Base-by-base conservation (phyloP, 2,797 vertebrate species). In the Vipera ursinii region DNA sequence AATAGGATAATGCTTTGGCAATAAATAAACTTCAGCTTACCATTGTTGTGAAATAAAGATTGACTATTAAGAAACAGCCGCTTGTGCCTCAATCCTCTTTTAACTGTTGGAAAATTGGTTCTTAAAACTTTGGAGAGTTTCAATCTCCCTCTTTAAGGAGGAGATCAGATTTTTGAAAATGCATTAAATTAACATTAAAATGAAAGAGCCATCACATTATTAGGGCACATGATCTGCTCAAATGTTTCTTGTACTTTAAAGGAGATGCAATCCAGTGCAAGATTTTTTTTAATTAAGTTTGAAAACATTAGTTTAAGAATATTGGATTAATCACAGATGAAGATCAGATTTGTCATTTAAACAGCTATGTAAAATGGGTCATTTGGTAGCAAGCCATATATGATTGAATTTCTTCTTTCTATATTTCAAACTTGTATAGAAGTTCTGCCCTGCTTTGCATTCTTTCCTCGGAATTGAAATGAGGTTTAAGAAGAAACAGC, bases 91-190 rank as follows among this genome's bases (percentile, higher is more conserved):
- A 55, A 32, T 53, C 53, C 48, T 55, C 15, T 2, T 53, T 53
- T 78, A 28, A 17, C 15, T 38, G 51, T 56, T 56, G 61, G 61
- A 55, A 93, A 69, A n/a, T 88, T 14, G 12, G 55, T 0, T 32
- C 73, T 17, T 90, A 91, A 53, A 63, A 4, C 57, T 87, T 85
- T 22, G 28, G 78, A 91, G 90, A 8, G 6, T 55, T 63, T 4
- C 8, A 4, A 44, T 28, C 24, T 57, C 56, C 82, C 32, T 20
- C 89, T 55, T 85, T 85, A 51, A 32, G 6, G 5, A 87, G 78
- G n/a, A 92, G 59, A 28, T 53, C 69, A 63, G 53, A 20, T n/a
- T 89, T 86, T 90, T 93, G 56, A 91, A 92, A 89, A 53, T 44
- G 17, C 3, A 53, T 9, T 86, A 38, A 87, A 28, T 0, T 24